Base-by-base conservation (phyloP, 1,140 invertebrate species). In the Drosophila leontia region DNA sequence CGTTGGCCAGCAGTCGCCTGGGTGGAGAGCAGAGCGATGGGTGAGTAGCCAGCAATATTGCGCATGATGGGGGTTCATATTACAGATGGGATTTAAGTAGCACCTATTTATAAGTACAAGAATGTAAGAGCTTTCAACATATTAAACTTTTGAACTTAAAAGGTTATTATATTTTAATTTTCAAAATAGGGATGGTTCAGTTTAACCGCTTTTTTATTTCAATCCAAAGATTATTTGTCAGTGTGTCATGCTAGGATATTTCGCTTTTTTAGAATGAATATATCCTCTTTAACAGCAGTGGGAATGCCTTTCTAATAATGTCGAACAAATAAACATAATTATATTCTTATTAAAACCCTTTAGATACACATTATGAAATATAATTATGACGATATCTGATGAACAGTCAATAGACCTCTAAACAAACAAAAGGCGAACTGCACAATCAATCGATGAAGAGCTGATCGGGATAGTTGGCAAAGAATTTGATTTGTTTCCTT, bases 1-100 rank as follows among this genome's bases (percentile, higher is more conserved):
- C 84, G 15, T 51, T 90, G 80, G 85, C 81, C 65, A 90, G 84
- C 72, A 78, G 84, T 55, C 80, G 84, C 7, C 11, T 88, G 23
- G 84, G 72, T 3, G 84, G 77, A 13, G 85, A 88, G 41, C 84
- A 84, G 51, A 88, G 84, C 53, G 84, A 88, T 47, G 84, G 84
- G 84, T 88, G 59, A 88, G 83, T 71, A 12, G 19, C 23, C 12
- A 35, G 15, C 19, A 48, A 67, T 60, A 48, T 7, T 61, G 64
- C 35, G 26, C n/a, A 8, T 34, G 17, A 37, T 11, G n/a, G n/a
- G 23, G 42, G 17, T 35, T 37, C 7, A 19, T 12, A 8, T 53
- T 35, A 15, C 2, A 23, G 51, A 5, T 23, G 2, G 1, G 12
- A 2, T 15, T 15, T 37, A 15, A 26, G 5, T 26, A 26, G 8